phyloP scores from a whole-genome alignment of 2,888 invertebrate species.

The Ophraella communa region DNA sequence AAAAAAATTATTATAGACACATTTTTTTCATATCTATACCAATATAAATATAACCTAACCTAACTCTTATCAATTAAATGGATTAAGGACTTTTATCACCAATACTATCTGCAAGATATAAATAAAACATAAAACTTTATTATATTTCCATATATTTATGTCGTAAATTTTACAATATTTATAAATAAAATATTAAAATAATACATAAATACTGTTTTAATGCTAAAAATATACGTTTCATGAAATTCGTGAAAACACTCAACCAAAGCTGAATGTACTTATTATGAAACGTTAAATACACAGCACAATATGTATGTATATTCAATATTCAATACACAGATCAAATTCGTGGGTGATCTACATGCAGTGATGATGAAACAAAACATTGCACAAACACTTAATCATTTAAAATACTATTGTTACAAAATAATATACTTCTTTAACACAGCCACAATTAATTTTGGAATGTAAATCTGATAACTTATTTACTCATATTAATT shows the following conservation, averaged over 20 bases:
- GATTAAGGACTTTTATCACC: too few species aligned
- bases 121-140: not conserved
- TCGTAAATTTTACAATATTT: not conserved
- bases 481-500: not conserved
- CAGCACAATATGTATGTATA: not conserved
- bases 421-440: slow-evolving; percentile 19
- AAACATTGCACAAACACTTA: slow-evolving; percentile 8
- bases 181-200: not conserved
- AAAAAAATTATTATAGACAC: too few species aligned
- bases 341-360: not conserved
- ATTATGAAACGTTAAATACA: not conserved
- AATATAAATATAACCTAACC: too few species aligned
- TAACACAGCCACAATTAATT: slow-evolving; percentile 38
- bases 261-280: not conserved
- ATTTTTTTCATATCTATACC: too few species aligned
- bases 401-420: slow-evolving; percentile 2
- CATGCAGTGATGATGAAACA: not conserved
- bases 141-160: not conserved
- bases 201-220: not conserved
- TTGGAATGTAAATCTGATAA: slow-evolving; percentile 33
- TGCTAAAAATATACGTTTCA: not conserved
- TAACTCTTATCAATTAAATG: too few species aligned
- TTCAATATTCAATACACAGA: not conserved
- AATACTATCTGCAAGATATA: too few species aligned
- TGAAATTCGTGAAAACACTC: not conserved